These are phyloP conservation scores for Hirundo rustica DNA, from an alignment of 2,797 vertebrate species.

Conservation along the genomic window DNA sequence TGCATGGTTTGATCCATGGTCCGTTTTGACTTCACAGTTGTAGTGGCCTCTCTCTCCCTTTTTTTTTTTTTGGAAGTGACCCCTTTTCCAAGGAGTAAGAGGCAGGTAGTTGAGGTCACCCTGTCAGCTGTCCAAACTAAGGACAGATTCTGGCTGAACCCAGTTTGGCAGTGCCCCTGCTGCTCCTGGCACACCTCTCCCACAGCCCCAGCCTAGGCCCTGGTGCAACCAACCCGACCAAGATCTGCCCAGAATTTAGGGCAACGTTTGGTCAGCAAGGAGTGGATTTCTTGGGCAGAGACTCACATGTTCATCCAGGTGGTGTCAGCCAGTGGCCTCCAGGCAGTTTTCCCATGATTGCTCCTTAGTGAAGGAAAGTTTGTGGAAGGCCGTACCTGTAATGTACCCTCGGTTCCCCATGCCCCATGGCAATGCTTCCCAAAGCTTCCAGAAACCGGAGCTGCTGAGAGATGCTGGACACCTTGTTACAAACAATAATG, in stretches of 20 bases:
- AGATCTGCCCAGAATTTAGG: neutral
- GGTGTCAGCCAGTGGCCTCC: neutral
- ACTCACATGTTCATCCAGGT: neutral
- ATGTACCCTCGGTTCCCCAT: neutral
- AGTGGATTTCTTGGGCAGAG: conserved; percentile 2
- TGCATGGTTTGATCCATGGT: neutral
- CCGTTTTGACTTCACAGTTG: neutral
- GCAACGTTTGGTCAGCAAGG: neutral
- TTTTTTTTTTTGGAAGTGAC: neutral
- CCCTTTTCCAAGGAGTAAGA: neutral
- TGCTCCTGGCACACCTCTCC: neutral
- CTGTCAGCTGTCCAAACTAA: neutral
- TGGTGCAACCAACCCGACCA: neutral
- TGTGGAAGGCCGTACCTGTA: neutral
- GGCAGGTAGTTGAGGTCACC: neutral
- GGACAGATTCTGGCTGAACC: neutral
- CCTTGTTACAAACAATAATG: neutral
- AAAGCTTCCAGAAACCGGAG: neutral
- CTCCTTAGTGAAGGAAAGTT: neutral
- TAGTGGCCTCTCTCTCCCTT: neutral
- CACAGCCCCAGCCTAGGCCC: neutral
- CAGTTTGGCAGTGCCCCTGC: neutral
- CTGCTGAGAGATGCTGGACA: neutral
- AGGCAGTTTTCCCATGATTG: neutral
- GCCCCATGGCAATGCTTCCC: neutral